These are phyloP conservation scores for Scopus umbretta DNA, from an alignment of 2,113 vertebrate genomes.

Conservation along the genomic window DNA sequence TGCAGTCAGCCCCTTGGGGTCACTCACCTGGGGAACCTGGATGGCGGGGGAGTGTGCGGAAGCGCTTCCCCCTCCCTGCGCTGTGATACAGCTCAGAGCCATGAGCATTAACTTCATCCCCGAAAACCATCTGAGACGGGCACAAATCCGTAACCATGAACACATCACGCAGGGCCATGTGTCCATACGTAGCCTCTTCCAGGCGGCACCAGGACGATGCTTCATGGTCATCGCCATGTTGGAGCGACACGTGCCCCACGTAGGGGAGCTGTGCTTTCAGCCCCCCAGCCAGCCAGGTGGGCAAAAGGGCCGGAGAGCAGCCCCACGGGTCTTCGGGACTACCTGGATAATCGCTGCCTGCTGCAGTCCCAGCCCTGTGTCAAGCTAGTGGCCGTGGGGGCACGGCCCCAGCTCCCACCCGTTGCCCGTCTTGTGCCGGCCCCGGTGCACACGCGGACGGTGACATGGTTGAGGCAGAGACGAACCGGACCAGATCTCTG, in stretches of 20 bases:
- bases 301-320: neutral
- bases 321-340: neutral
- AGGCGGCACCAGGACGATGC: neutral
- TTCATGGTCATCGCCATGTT: neutral
- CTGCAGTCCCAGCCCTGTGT: neutral
- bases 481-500: accelerated
- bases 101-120: accelerated
- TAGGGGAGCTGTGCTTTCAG: neutral
- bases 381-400: neutral
- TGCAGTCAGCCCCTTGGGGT: neutral
- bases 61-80: neutral
- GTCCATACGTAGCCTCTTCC: neutral
- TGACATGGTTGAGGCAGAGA: neutral
- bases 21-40: neutral
- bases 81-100: neutral
- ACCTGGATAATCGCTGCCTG: accelerated
- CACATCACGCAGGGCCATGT: accelerated
- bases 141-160: neutral
- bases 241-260: accelerated
- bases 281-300: neutral
- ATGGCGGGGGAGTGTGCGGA: accelerated
- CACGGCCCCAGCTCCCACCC: accelerated
- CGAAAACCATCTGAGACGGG: neutral
- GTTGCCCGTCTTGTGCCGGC: accelerated
- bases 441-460: accelerated